Evolutionary conservation across 53 echinoderm and acorn worm species (phyloP).

Genomic region (Glandiceps talaboti): DNA sequence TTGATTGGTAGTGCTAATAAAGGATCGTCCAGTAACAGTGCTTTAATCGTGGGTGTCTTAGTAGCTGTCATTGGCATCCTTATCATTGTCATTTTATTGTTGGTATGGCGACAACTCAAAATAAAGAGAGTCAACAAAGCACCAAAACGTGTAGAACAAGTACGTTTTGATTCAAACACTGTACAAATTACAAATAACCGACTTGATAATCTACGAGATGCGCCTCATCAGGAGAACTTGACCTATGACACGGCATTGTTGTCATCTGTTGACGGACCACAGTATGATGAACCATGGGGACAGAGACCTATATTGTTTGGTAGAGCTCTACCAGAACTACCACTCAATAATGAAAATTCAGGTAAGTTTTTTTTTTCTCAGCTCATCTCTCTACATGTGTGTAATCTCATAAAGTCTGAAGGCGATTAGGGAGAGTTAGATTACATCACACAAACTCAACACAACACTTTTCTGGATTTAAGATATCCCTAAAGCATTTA

Average conservation of each 20-base stretch:
- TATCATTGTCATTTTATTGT: constrained; percentile 51
- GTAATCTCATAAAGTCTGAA: too few species aligned
- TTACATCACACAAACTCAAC: too few species aligned
- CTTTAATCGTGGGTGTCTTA: constrained; percentile 37
- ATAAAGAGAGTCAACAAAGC: background rate
- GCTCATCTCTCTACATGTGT: background rate
- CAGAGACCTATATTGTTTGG: background rate
- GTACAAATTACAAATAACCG: background rate
- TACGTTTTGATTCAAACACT: background rate
- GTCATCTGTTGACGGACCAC: background rate
- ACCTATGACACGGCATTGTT: background rate
- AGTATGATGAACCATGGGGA: background rate
- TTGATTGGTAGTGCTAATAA: background rate
- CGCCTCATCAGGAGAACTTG: background rate
- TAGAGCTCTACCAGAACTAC: background rate
- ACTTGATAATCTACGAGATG: background rate
- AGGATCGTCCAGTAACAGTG: constrained; percentile 22
- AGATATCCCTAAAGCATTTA: too few species aligned
- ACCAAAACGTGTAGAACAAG: background rate
- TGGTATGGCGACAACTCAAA: constrained; percentile 12
- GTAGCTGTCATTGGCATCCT: constrained; percentile 48
- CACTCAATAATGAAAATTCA: background rate
- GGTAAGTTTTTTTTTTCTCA: background rate
- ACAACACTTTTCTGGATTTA: too few species aligned
- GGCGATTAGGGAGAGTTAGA: too few species aligned